Evolutionary conservation across 2,888 invertebrate species (phyloP), one percentile per base, ranked within the genome.

Genomic region (Linnaemya tessellans): DNA sequence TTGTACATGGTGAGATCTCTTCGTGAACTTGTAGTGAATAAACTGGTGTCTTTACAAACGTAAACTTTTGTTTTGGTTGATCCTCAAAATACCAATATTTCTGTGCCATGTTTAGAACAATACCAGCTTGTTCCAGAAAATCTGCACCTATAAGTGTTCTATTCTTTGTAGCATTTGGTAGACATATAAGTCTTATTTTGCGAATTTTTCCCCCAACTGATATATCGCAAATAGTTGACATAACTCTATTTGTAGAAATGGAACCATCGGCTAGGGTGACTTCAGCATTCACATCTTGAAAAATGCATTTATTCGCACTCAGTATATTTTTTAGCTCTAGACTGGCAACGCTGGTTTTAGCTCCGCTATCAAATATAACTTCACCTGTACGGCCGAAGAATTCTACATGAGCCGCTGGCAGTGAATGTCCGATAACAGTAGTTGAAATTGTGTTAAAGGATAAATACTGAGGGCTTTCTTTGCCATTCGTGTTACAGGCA

Each of bases 71-170:
- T 35, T 73, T 46, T 10, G 74, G 71, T 22, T 67, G 15, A 20
- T 74, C 51, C n/a, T 71, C 71, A 54, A 71, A 80, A 71, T 80
- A 64, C 71, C 65, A 80, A 35, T 18, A 65, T 18, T 41, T 64
- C 18, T 81, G 68, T 0, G 70, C 74, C 81, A 75, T 75, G 13
- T 81, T 81, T 1, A 75, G n/a, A 5, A 70, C 62, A 20, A 75
- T 70, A 3, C 75, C 81, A 8, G 62, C 15, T 64, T 81, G 81
- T 8, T 81, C 68, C 7, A 81, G 49, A 64, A 81, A 81, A 41
- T 81, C 70, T 0, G 75, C 43, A 4, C 74, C 62, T 2, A 81
- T 25, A 15, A 81, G 60, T 0, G 67, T 80, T 15, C 67, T 41
- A 38, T 49, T 73, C 15, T 58, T 73, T 1, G 30, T 68, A 9